A percentile compares a stretch with the other conserved stretches of the same genome.
Evolutionary conservation across 2,113 vertebrate genomes (phyloP).

Genomic region (Tringa solitaria): DNA sequence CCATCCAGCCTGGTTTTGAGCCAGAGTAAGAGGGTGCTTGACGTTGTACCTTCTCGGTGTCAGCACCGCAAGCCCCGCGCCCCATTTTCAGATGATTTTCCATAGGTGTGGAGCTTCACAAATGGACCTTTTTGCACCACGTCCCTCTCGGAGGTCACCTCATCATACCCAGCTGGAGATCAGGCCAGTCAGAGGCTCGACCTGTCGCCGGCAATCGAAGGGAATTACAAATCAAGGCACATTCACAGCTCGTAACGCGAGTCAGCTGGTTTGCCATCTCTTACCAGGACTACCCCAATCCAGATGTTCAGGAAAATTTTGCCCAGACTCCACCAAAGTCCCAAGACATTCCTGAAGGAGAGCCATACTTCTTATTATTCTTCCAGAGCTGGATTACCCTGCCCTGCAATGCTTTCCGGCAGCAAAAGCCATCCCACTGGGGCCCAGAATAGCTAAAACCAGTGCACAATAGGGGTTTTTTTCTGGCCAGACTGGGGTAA

Average conservation of each 20-base stretch:
- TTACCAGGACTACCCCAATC: background rate
- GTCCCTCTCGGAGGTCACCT: rapidly evolving
- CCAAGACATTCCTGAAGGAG: background rate
- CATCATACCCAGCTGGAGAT: background rate
- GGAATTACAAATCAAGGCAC: background rate
- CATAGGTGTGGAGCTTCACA: background rate
- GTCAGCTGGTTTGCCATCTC: background rate
- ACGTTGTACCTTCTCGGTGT: rapidly evolving
- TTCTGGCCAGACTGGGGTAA: background rate
- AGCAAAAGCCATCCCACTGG: background rate
- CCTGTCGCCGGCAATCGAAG: rapidly evolving
- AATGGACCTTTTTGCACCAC: rapidly evolving
- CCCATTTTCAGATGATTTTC: background rate
- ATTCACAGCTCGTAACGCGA: background rate
- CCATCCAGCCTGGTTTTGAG: no score
- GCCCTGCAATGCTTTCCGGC: background rate
- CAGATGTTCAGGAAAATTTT: slow-evolving; percentile 5
- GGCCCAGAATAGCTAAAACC: background rate
- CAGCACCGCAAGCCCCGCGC: background rate
- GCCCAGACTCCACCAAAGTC: slow-evolving; percentile 7
- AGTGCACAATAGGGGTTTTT: rapidly evolving
- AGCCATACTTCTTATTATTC: background rate
- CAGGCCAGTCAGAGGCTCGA: background rate
- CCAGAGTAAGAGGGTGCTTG: background rate
- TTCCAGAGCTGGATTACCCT: background rate